A percentile compares a stretch with the other conserved stretches of the same genome.
Evolutionary conservation across 2,797 vertebrate species (phyloP).

Genomic region (Trachops cirrhosus): DNA sequence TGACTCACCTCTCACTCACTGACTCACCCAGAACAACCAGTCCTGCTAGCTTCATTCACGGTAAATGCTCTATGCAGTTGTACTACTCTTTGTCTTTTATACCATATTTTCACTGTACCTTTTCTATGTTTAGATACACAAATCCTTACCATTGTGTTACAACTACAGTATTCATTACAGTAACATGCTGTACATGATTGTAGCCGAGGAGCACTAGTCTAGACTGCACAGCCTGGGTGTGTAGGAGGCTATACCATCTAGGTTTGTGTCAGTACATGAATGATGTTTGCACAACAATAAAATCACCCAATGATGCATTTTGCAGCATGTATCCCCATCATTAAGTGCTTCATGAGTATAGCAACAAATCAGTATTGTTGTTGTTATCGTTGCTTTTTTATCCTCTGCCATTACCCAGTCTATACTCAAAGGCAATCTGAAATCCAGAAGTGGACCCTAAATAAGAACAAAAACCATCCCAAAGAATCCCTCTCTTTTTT

Average conservation of each 20-base stretch:
- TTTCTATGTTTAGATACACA: neutral
- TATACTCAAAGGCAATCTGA: neutral
- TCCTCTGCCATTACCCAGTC: neutral
- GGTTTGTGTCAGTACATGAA: neutral
- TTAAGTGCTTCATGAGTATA: neutral
- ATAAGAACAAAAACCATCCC: neutral
- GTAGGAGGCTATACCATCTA: neutral
- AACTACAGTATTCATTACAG: neutral
- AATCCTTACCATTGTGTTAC: neutral
- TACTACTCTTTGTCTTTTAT: too few species aligned
- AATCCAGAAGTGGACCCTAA: neutral
- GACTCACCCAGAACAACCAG: too few species aligned
- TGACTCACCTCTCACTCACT: too few species aligned
- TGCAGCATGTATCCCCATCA: neutral
- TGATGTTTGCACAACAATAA: neutral
- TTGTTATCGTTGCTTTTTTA: neutral
- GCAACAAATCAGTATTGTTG: neutral
- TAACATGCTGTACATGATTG: neutral
- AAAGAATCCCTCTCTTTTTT: neutral
- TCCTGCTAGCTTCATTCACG: too few species aligned
- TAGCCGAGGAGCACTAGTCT: neutral
- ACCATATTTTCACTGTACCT: too few species aligned
- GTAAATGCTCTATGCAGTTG: too few species aligned
- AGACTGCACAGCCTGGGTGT: neutral
- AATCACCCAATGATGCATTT: too few species aligned